These are phyloP conservation scores for Lamellibrachia satsuma DNA, from an alignment of 2,888 invertebrate genomes.

Conservation along the genomic window DNA sequence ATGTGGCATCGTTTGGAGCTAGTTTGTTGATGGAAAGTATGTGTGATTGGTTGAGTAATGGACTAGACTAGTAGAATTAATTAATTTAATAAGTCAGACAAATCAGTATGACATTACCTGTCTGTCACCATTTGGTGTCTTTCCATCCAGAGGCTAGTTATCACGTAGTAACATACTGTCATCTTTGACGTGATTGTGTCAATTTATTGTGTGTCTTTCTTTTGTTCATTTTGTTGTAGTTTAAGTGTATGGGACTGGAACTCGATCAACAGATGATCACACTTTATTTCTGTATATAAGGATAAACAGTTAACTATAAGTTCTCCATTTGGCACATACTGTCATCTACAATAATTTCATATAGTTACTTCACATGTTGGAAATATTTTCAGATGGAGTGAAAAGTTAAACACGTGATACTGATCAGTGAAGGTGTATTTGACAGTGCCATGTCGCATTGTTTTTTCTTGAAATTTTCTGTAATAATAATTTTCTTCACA, in stretches of 20 bases:
- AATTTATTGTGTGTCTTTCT: too few relatives aligned
- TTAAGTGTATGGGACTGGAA: too few relatives aligned
- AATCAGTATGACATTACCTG: background rate
- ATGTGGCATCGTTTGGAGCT: background rate
- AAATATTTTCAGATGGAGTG: too few relatives aligned
- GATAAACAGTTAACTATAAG: too few relatives aligned
- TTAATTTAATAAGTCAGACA: background rate
- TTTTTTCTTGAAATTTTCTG: background rate
- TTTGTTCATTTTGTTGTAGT: too few relatives aligned
- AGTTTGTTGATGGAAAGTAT: background rate
- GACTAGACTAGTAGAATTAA: background rate
- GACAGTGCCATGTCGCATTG: background rate
- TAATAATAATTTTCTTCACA: background rate
- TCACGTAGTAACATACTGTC: background rate
- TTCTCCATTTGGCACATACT: too few relatives aligned
- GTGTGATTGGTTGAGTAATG: background rate
- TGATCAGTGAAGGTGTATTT: too few relatives aligned
- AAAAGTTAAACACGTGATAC: too few relatives aligned
- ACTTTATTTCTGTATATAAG: too few relatives aligned
- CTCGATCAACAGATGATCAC: too few relatives aligned
- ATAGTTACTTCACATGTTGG: too few relatives aligned
- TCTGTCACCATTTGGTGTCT: background rate
- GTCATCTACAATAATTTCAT: too few relatives aligned
- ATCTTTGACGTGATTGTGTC: background rate
- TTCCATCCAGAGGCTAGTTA: background rate